Evolutionary conservation across 2,888 invertebrate species (phyloP).

Genomic region (Cordilura impudica): DNA sequence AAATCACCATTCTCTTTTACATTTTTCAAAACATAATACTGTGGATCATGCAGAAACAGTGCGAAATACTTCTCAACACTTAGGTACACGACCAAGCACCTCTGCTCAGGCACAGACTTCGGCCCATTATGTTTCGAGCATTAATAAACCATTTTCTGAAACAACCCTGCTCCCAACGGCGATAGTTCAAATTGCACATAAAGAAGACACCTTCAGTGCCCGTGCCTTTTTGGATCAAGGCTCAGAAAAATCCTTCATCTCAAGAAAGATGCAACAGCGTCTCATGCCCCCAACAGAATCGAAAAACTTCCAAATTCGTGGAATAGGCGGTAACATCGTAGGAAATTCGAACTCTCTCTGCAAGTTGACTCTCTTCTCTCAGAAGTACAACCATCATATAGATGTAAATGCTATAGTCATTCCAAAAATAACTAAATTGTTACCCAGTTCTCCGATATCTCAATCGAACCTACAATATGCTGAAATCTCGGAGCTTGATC

Average conservation of each 20-base stretch:
- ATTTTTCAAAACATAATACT: no score
- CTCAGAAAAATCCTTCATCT: slow-evolving; percentile 10
- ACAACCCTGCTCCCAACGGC: no score
- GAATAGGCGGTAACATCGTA: not conserved
- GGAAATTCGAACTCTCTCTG: not conserved
- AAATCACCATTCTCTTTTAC: no score
- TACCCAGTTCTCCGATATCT: not conserved
- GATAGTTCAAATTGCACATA: not conserved
- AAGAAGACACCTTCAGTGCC: no score
- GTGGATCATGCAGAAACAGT: no score
- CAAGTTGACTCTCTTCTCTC: not conserved
- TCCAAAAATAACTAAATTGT: not conserved
- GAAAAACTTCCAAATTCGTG: not conserved
- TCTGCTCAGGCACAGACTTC: no score
- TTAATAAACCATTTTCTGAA: no score
- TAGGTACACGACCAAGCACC: no score
- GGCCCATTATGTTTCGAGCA: no score
- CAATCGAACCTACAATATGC: not conserved
- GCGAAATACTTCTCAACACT: no score
- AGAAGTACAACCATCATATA: not conserved
- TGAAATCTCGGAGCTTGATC: not conserved
- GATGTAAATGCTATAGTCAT: not conserved
- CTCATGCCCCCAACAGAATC: not conserved
- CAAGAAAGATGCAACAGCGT: slow-evolving; percentile 4
- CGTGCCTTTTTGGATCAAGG: slow-evolving; percentile 9